Base-by-base conservation (phyloP, 1,140 invertebrate species). In the Rhyacophila brunnea region DNA sequence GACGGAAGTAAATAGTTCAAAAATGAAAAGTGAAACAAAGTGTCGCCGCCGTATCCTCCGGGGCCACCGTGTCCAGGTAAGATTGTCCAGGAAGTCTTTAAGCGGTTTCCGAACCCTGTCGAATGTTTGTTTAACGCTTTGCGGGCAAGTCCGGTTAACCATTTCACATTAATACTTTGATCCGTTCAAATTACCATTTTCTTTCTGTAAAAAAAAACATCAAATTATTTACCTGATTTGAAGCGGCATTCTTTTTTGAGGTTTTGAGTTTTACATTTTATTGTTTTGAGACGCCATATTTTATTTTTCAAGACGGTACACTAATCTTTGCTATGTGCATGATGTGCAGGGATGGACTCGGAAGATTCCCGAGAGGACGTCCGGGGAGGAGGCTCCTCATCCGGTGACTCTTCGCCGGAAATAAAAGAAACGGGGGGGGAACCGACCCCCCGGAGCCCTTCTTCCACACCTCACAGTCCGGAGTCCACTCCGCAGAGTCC, bases 331-430 rank as follows among this genome's bases (percentile, higher is more conserved):
- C 11, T 40, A 4, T 40, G 38, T 13, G 15, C 11, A 3, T 40
- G 15, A 40, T 65, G 71, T 73, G 58, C 74, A 78, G 75, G 67
- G 59, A 79, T 79, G 77, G 77, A 79, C 68, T 79, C 77, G 23
- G 77, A 79, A 70, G 75, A 78, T 68, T 79, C 77, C 53, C 70
- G 72, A 62, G 75, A 77, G 72, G 74, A 68, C 61, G 67, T 58
- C 63, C 70, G 68, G 50, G 71, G 71, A 69, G 72, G 64, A 63
- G 71, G 66, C 20, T 74, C 74, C 48, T 75, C 75, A 73, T 52
- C 54, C 32, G 75, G 75, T 71, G 75, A 75, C 38, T 74, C 70
- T 60, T 78, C 77, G 18, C 38, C 54, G 19, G 19, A 28, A 5
- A 28, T 28, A 5, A 28, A 28, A 28, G 23, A 28, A 9, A 28